Evolutionary conservation across 2,113 vertebrate species (phyloP), one percentile per base, ranked within the genome.

Genomic region (Recurvirostra avosetta): DNA sequence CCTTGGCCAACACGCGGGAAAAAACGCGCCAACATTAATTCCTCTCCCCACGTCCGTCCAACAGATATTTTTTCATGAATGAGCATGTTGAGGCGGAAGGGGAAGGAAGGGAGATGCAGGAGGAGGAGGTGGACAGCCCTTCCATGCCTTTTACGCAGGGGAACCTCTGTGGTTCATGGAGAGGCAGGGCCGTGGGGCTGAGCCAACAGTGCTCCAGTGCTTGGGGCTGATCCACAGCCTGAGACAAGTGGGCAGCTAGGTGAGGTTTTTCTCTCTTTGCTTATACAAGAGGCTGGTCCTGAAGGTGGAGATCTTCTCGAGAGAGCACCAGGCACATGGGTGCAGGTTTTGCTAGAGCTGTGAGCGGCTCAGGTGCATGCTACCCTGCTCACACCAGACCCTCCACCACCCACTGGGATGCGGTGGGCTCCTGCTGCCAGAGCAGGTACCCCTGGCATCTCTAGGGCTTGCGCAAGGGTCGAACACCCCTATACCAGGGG

Each of bases 51-150:
- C 1, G 4, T 70, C 91, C 93, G 19, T 62, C 87, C 86, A 65
- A 1, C 19, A 32, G 68, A n/a, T 9, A 6, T 21, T 20, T 74
- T 88, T 90, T 96, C 88, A 96, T 97, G 96, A 97, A 97, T 97
- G 96, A 92, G 63, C 70, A 7, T 0, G 43, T 5, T 45, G 79
- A 76, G 73, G 70, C 0, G 8, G 92, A 86, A 95, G 61, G 30
- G 82, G 89, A 94, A 67, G 81, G 71, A 40, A 72, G 65, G 75
- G 81, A 77, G 68, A 52, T 18, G 67, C 4, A 8, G 55, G 40
- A 84, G 53, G 75, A 83, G 49, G 72, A 55, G 68, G 38, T 22
- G 58, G 53, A 81, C 52, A 86, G 36, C 70, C 73, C 59, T 86
- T 63, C 75, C 95, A 80, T 1, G 5, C 16, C 47, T 95, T 27